Evolutionary conservation across 1,140 invertebrate species (phyloP).

Genomic region (Zophobas atratus): DNA sequence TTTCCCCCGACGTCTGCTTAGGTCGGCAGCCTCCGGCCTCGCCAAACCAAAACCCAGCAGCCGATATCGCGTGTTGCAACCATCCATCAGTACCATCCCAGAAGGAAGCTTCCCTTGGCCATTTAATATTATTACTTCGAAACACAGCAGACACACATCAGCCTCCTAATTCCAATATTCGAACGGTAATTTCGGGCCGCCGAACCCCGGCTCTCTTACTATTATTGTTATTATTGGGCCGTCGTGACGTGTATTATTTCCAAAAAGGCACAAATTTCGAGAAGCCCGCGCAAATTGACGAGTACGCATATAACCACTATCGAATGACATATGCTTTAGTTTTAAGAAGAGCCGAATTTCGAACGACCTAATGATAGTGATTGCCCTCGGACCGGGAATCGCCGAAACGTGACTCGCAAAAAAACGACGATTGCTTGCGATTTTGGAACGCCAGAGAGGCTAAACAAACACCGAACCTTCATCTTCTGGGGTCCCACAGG

Average conservation of each 20-base stretch:
- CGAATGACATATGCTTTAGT: conserved; percentile 40
- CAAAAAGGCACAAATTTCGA: conserved; percentile 5
- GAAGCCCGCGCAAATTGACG: conserved; percentile 16
- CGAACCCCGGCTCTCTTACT: conserved; percentile 9
- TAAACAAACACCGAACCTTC: no score
- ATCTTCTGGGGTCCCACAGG: no score
- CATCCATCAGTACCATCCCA: conserved; percentile 6
- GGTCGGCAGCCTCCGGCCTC: conserved; percentile 23
- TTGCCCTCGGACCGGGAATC: conserved; percentile 17
- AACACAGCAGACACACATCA: conserved; percentile 28
- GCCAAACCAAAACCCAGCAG: conserved; percentile 2
- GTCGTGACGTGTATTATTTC: conserved; percentile 14
- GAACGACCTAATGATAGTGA: conserved; percentile 19
- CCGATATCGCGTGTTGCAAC: conserved; percentile 31
- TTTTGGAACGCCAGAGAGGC: not conserved
- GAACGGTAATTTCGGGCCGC: conserved; percentile 19
- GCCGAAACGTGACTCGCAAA: conserved; percentile 16
- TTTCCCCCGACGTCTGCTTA: not conserved
- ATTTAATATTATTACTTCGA: conserved; percentile 31
- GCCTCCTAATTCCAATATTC: conserved; percentile 40
- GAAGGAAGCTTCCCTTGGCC: conserved; percentile 32
- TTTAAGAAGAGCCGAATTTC: conserved; percentile 21
- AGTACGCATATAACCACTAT: not conserved
- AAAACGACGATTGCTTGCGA: conserved; percentile 11
- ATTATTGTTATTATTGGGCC: conserved; percentile 39